These are phyloP conservation scores for Drosophila fulvimacula DNA, from an alignment of 2,888 invertebrate genomes.

Conservation along the genomic window DNA sequence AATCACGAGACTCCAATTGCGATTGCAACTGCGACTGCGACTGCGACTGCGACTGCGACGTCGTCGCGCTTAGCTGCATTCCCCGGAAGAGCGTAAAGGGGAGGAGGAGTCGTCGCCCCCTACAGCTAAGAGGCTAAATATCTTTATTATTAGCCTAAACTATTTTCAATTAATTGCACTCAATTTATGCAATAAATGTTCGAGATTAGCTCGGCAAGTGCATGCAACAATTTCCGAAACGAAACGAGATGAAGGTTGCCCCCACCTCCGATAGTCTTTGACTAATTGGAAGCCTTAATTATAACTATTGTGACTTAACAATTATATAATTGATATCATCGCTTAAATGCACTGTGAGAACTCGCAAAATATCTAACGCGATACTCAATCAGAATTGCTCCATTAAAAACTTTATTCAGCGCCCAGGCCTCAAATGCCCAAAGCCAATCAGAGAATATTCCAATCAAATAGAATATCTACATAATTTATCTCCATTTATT, in stretches of 20 bases:
- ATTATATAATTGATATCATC: conserved; percentile 25
- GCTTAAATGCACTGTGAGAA: conserved; percentile 30
- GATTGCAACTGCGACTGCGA: too few species aligned
- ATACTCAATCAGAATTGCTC: conserved; percentile 4
- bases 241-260: conserved; percentile 30
- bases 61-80: conserved; percentile 44
- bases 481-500: background rate
- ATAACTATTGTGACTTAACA: conserved; percentile 20
- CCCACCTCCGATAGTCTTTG: conserved; percentile 24
- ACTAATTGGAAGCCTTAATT: conserved; percentile 31
- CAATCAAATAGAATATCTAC: background rate
- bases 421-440: background rate
- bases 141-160: conserved; percentile 62
- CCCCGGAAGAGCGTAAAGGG: background rate
- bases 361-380: conserved; percentile 2
- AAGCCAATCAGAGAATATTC: background rate
- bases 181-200: conserved; percentile 60
- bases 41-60: conserved; percentile 18
- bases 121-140: conserved; percentile 18
- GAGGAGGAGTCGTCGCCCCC: background rate
- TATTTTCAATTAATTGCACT: conserved; percentile 68
- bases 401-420: background rate
- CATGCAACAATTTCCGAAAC: conserved; percentile 55
- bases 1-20: conserved; percentile 53
- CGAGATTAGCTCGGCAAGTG: conserved; percentile 49